Evolutionary conservation across 2,888 invertebrate genomes (phyloP), one percentile per base, ranked within the genome.

Genomic region (Hemistola chrysoprasaria): DNA sequence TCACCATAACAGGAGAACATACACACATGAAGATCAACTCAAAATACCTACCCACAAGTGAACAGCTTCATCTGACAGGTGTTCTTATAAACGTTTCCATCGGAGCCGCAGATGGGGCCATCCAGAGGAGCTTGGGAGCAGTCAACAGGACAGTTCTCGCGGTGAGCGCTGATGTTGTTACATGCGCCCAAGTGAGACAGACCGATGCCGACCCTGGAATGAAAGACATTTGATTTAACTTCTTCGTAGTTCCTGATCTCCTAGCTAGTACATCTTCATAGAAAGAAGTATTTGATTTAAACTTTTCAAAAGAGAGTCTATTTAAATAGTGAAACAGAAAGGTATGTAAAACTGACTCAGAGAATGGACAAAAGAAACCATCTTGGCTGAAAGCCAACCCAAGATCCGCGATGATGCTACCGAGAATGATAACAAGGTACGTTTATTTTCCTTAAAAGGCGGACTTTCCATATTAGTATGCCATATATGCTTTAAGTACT

Each of bases 21-120:
- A n/a, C n/a, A n/a, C n/a, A n/a, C n/a, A n/a, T n/a, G n/a, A n/a
- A n/a, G n/a, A n/a, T n/a, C n/a, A n/a, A n/a, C n/a, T n/a, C n/a
- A n/a, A 28, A 28, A 28, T 22, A 7, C 91, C 83, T 80, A 95
- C 91, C 96, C 95, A 83, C 98, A 98, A 30, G 97, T 97, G 11
- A 95, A 90, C 44, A 95, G 90, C 67, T 96, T 95, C 97, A 98
- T 97, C 70, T 96, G 95, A 68, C 98, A 98, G 1, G 97, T 96
- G 62, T 94, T 97, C 67, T 95, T 95, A 89, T 98, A 98, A 0
- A 97, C 97, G 66, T 96, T 96, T 20, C 95, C 97, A 68, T 98
- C 96, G 41, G 95, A 96, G 2, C 95, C 98, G 71, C 98, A 98
- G 50, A 98, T 93, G 0, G 97, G 97, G 0, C 97, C 97, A 60